Evolutionary conservation across 2,888 invertebrate genomes (phyloP).

Genomic region (Melipona bicolor): DNA sequence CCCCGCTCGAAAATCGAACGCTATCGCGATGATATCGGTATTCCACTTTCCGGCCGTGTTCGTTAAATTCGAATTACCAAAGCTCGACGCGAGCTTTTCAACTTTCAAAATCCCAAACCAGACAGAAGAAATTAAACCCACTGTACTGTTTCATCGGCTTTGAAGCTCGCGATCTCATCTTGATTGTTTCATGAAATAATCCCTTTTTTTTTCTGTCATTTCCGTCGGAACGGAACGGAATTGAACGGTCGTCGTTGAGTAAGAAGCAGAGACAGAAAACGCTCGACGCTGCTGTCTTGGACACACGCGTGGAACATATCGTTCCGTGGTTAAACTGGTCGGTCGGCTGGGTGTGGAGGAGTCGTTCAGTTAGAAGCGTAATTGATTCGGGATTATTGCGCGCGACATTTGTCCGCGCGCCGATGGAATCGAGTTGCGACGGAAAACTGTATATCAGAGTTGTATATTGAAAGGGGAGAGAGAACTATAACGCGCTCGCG

Average conservation of each 20-base stretch:
- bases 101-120: background rate
- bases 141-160: background rate
- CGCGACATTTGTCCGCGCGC: constrained; percentile 50
- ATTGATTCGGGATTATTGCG: constrained; percentile 63
- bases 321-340: background rate
- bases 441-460: constrained; percentile 43
- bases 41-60: too few species aligned
- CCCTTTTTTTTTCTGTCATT: background rate
- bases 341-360: constrained; percentile 2
- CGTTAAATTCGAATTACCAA: background rate
- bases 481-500: constrained; percentile 5
- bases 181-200: background rate
- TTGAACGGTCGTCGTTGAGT: background rate
- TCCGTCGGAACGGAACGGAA: background rate
- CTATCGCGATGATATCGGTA: too few species aligned
- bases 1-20: too few species aligned
- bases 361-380: constrained; percentile 48
- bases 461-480: constrained; percentile 7
- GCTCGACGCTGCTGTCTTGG: background rate
- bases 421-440: constrained; percentile 46
- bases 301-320: background rate
- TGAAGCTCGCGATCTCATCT: background rate
- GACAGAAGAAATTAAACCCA: background rate
- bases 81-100: background rate
- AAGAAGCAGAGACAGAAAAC: background rate